These are phyloP conservation scores for Cydia pomonella DNA, from an alignment of 1,140 invertebrate genomes.

Conservation along the genomic window DNA sequence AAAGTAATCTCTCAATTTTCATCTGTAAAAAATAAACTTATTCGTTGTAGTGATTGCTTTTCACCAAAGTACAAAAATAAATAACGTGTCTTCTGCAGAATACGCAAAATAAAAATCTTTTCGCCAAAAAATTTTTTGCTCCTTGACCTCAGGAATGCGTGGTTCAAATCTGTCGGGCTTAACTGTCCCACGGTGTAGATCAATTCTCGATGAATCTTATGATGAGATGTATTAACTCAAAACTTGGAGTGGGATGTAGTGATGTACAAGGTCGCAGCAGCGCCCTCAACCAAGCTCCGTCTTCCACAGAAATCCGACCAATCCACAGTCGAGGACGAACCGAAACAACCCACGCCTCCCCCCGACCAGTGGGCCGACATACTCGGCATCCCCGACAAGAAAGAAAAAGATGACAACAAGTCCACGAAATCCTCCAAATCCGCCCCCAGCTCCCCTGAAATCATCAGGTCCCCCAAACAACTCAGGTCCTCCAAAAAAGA, in stretches of 20 bases:
- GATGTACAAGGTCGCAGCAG: not conserved
- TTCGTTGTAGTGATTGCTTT: too few species aligned
- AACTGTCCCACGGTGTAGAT: too few species aligned
- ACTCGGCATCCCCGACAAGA: slow-evolving; percentile 66
- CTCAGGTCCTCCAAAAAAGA: slow-evolving; percentile 68
- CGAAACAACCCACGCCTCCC: slow-evolving; percentile 68
- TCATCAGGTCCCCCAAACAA: slow-evolving; percentile 57
- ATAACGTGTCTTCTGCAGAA: too few species aligned
- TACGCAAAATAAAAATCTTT: too few species aligned
- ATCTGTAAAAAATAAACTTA: too few species aligned
- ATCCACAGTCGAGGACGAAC: slow-evolving; percentile 52
- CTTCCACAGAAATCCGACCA: slow-evolving; percentile 58
- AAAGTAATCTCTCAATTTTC: too few species aligned
- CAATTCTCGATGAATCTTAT: too few species aligned
- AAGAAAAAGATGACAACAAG: slow-evolving; percentile 36
- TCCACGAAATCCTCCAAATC: slow-evolving; percentile 39
- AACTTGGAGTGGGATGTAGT: not conserved
- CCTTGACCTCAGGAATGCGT: too few species aligned
- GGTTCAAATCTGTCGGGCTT: too few species aligned
- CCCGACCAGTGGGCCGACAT: slow-evolving; percentile 76
- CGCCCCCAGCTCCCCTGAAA: slow-evolving; percentile 45
- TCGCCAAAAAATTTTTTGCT: too few species aligned
- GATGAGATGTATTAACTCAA: too few species aligned
- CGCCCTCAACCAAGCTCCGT: slow-evolving; percentile 32
- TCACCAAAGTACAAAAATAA: too few species aligned